Conservation (phyloP, 2,797 vertebrate genomes). For the Gobio occitaniae region DNA sequence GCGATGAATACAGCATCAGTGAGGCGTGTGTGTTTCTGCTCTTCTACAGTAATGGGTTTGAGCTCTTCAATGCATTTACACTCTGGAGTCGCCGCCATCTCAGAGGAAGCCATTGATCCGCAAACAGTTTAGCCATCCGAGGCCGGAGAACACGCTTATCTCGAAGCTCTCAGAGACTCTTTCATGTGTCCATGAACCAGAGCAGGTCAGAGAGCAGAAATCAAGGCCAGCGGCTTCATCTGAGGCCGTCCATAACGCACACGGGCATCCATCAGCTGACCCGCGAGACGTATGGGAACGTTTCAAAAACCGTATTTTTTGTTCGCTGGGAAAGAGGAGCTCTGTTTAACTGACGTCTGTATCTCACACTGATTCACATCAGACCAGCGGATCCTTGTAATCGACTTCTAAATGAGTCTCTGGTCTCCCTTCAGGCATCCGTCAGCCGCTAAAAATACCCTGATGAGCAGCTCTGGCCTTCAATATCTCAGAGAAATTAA, state of each 20-base stretch:
- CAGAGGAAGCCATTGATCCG: constrained; percentile 80
- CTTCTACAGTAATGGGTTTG: constrained; percentile 78
- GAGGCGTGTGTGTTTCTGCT: constrained; percentile 32
- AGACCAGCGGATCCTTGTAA: constrained; percentile 64
- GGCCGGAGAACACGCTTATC: constrained; percentile 59
- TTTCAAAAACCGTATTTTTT: no score
- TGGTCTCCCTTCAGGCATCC: constrained; percentile 71
- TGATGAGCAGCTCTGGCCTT: constrained; percentile 55
- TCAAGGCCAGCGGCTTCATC: not conserved
- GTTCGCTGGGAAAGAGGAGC: not conserved
- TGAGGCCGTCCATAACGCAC: not conserved
- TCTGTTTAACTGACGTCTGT: not conserved
- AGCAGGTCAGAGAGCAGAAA: not conserved
- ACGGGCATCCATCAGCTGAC: no score
- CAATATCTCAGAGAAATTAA: constrained; percentile 61
- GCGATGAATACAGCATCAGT: not conserved
- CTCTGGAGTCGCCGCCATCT: constrained; percentile 66
- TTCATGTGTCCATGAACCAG: not conserved
- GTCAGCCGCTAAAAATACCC: constrained; percentile 73
- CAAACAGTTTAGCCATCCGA: constrained; percentile 77
- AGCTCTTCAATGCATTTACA: constrained; percentile 76
- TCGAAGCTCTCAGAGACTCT: not conserved
- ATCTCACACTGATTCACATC: constrained; percentile 50
- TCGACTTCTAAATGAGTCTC: constrained; percentile 70
- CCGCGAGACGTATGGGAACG: no score